Conservation (phyloP, 2,113 vertebrate species). For the Eublepharis macularius region DNA sequence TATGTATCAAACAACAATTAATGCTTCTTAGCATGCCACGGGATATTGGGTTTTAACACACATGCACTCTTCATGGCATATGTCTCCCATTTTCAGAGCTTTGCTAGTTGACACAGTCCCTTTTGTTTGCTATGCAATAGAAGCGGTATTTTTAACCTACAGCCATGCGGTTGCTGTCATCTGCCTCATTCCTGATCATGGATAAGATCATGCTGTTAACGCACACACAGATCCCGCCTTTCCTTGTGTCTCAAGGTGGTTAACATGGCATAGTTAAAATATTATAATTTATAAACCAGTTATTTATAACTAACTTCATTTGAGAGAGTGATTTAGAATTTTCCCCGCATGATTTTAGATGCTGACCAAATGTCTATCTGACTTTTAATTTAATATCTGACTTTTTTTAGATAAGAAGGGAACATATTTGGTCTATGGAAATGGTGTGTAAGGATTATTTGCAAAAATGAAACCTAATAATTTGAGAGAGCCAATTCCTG, state of each 20-base stretch:
- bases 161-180: neutral
- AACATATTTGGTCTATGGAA: neutral
- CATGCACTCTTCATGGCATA: neutral
- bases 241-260: too few species aligned
- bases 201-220: neutral
- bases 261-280: too few species aligned
- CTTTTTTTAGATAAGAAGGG: neutral
- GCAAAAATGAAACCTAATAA: neutral
- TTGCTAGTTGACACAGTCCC: neutral
- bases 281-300: neutral
- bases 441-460: neutral
- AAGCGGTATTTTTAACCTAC: conserved; percentile 27
- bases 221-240: too few species aligned
- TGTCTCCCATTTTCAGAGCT: neutral
- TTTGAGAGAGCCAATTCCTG: neutral
- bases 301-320: neutral
- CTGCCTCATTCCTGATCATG: conserved; percentile 4
- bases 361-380: neutral
- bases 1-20: neutral
- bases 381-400: neutral
- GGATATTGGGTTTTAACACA: neutral
- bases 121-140: neutral
- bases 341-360: neutral
- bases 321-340: neutral
- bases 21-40: neutral